These are phyloP conservation scores for Lochmaea crataegi DNA, from an alignment of 2,888 invertebrate species.

Conservation along the genomic window DNA sequence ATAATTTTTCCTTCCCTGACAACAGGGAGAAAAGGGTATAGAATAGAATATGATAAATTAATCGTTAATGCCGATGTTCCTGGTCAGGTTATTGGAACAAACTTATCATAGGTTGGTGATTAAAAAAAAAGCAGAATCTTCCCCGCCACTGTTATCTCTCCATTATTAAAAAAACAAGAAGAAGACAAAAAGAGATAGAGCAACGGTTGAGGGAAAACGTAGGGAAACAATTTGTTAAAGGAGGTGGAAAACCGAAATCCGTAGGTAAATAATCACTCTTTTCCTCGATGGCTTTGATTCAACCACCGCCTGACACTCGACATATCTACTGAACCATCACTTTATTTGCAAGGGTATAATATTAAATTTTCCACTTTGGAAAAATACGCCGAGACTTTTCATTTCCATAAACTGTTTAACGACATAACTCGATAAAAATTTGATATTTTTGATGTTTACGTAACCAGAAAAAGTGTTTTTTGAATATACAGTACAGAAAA, in stretches of 20 bases:
- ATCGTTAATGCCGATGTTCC: no score
- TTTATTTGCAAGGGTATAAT: not conserved
- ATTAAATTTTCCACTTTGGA: constrained; percentile 1
- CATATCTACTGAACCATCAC: constrained; percentile 3
- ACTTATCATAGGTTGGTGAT: not conserved
- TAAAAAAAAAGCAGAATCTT: not conserved
- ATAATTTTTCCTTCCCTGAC: no score
- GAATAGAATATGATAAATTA: no score
- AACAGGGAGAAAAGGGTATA: no score
- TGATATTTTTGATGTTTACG: constrained; percentile 1
- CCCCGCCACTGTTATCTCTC: not conserved
- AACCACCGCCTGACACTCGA: not conserved
- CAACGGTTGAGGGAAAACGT: not conserved
- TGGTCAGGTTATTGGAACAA: not conserved
- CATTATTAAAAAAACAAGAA: not conserved
- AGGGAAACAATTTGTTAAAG: constrained; percentile 2
- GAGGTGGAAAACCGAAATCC: not conserved
- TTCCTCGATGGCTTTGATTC: constrained; percentile 7
- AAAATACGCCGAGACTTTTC: not conserved
- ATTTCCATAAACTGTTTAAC: not conserved
- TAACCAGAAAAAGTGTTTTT: no score
- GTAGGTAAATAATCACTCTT: constrained; percentile 12
- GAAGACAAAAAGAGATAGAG: not conserved
- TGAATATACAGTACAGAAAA: no score
- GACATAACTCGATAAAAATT: not conserved